These are phyloP conservation scores for Eremophila alpestris DNA, from an alignment of 2,797 vertebrate genomes.

Conservation along the genomic window DNA sequence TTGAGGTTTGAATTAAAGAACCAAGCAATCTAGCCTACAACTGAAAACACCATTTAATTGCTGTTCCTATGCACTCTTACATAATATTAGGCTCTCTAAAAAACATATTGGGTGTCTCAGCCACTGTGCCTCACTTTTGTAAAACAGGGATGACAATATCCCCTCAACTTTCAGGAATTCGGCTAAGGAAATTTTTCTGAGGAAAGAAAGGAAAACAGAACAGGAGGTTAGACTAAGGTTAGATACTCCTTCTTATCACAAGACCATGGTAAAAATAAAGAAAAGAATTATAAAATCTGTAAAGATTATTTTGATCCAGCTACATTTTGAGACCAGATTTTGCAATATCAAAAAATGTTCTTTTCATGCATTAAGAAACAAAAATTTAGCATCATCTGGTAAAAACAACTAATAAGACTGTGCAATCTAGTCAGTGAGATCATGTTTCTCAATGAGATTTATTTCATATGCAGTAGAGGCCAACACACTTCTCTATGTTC, in stretches of 20 bases:
- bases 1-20: neutral
- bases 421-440: neutral
- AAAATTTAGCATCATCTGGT: neutral
- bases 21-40: neutral
- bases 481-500: neutral
- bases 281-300: neutral
- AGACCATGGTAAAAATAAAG: accelerated
- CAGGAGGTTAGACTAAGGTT: neutral
- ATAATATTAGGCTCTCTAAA: neutral
- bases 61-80: neutral
- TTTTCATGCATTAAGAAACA: neutral
- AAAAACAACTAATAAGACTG: neutral
- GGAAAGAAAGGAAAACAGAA: neutral
- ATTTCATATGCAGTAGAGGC: neutral
- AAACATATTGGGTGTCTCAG: neutral
- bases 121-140: neutral
- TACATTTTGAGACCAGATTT: neutral
- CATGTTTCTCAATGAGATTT: neutral
- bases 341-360: neutral
- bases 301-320: neutral
- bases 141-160: neutral
- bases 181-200: neutral
- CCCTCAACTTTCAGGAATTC: neutral
- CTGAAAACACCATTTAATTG: neutral
- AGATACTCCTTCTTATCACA: neutral